phyloP scores from a whole-genome alignment of 2,888 invertebrate species.

The Drosophila neotestacea region DNA sequence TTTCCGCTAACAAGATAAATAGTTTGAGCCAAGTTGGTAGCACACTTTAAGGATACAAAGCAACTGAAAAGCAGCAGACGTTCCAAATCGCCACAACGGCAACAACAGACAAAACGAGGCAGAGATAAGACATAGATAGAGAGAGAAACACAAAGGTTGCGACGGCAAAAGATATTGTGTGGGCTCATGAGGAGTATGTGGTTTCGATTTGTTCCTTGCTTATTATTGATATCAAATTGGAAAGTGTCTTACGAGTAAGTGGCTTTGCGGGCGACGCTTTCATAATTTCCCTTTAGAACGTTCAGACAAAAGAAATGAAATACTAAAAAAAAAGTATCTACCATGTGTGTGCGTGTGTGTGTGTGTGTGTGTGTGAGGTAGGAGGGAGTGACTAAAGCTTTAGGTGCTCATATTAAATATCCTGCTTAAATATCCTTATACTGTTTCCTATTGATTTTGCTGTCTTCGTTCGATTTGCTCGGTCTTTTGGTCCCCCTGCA shows the following conservation, averaged over 20 bases:
- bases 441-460: conserved; percentile 69
- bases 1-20: conserved; percentile 80
- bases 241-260: conserved; percentile 70
- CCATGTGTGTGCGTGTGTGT: not conserved
- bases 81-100: conserved; percentile 47
- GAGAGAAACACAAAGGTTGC: not conserved
- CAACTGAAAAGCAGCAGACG: conserved; percentile 60
- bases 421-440: conserved; percentile 76
- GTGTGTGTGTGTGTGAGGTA: not conserved
- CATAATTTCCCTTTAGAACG: conserved; percentile 15
- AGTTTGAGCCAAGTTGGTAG: conserved; percentile 63
- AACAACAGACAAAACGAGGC: conserved; percentile 5
- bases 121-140: not conserved
- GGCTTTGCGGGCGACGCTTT: conserved; percentile 41
- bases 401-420: conserved; percentile 72
- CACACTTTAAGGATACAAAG: conserved; percentile 65
- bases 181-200: conserved; percentile 4
- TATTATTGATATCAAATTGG: conserved; percentile 82
- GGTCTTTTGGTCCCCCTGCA: conserved; percentile 6
- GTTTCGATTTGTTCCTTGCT: conserved; percentile 33
- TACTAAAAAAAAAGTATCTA: not conserved
- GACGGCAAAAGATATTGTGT: conserved; percentile 2
- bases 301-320: conserved; percentile 9
- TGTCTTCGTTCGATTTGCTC: conserved; percentile 30
- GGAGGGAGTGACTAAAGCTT: conserved; percentile 1